Base-by-base conservation (phyloP, 2,797 vertebrate species). In the Streptopelia turtur region DNA sequence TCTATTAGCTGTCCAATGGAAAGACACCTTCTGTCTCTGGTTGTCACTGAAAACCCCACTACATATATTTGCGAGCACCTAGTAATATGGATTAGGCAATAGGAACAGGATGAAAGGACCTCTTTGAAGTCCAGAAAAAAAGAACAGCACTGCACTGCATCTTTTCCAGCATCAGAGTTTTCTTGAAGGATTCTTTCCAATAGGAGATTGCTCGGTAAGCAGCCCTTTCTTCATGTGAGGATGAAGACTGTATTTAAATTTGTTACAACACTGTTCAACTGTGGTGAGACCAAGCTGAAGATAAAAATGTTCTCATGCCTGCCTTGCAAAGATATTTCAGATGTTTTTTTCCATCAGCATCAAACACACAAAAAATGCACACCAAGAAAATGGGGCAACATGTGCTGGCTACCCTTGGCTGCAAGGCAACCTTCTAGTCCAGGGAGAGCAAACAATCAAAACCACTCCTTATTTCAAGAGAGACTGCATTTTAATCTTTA, bases 141-240 rank as follows among this genome's bases (percentile, higher is more conserved):
- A 7, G 6, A 6, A 49, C 4, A 59, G n/a, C 5, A 33, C 3
- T 33, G 77, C 4, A 31, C 4, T 16, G 1, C 10, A 7, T 63
- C 14, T 78, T 78, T 63, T 63, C 18, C 1, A 7, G 35, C 8
- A 83, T 1, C 8, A 45, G 22, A 33, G 41, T n/a, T 86, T 86
- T 57, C 43, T 45, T 45, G 43, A 18, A 45, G 43, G 43, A 45
- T 45, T 20, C 18, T 18, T 45, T 45, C 43, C 17, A 45, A 20
- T 20, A 14, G 43, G 43, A 45, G 43, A 18, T 20, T 45, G 43
- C 18, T 45, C 20, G 18, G 1, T 59, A 35, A 89, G 4, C 3
- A n/a, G 4, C 5, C 4, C 3, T 55, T 66, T 75, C 33, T 35
- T n/a, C 20, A 37, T 0, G 0, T 5, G 9, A 45, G 14, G 4